Percentiles rank a stretch among this genome's conserved stretches.
Evolutionary conservation across 64 coral and sea anemone genomes (phyloP).

Genomic region (Pachyseris speciosa): DNA sequence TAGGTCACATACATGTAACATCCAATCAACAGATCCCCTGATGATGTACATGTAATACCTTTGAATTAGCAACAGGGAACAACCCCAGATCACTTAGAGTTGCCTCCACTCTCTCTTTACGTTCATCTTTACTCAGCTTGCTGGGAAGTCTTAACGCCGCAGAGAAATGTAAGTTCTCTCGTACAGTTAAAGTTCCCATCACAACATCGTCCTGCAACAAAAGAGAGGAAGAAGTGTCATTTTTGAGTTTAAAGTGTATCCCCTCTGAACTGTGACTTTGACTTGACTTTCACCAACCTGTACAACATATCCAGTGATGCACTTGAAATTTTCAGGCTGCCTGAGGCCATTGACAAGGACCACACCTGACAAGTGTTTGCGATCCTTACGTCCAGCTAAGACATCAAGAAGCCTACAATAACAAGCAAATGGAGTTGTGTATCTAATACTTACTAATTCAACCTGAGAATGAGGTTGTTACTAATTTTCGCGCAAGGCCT

Average conservation of each 20-base stretch:
- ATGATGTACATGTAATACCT: neutral
- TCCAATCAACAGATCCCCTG: neutral
- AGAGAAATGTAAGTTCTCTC: slow-evolving; percentile 70
- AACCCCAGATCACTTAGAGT: slow-evolving; percentile 55
- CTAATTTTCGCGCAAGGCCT: too few relatives aligned
- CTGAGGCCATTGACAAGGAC: slow-evolving; percentile 81
- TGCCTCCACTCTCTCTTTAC: slow-evolving; percentile 37
- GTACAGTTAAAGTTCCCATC: slow-evolving; percentile 79
- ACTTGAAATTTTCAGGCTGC: slow-evolving; percentile 89
- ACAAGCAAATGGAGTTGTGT: neutral
- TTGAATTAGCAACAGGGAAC: slow-evolving; percentile 54
- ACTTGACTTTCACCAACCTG: slow-evolving; percentile 71
- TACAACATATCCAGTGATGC: slow-evolving; percentile 93
- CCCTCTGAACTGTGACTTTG: too few relatives aligned
- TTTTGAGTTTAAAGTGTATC: too few relatives aligned
- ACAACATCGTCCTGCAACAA: slow-evolving; percentile 89
- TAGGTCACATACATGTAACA: too few relatives aligned
- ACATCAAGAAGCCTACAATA: slow-evolving; percentile 73
- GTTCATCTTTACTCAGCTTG: slow-evolving; percentile 27
- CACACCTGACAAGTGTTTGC: slow-evolving; percentile 61
- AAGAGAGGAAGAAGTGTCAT: neutral
- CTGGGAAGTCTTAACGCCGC: too few relatives aligned
- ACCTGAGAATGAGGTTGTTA: too few relatives aligned
- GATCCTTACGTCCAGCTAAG: slow-evolving; percentile 84
- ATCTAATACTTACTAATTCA: neutral